Base-by-base conservation (phyloP, 2,113 vertebrate genomes). In the Hemichromis elongatus region DNA sequence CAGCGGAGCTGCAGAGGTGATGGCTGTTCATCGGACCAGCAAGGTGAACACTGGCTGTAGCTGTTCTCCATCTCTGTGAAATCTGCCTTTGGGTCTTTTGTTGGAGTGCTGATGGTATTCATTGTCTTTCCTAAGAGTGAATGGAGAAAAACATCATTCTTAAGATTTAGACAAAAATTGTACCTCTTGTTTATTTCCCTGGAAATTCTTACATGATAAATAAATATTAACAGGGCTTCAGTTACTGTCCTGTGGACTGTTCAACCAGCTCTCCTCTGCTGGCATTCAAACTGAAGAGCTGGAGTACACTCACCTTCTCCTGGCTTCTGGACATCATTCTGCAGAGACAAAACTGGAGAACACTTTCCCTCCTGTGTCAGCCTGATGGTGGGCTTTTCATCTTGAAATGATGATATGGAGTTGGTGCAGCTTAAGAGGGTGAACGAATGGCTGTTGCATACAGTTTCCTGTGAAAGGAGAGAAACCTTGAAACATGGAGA, bases 381-480 rank as follows among this genome's bases (percentile, higher is more conserved):
- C 84, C 95, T 92, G 84, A 97, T 54, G 66, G 55, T 96, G 24
- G 95, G 96, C 92, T 92, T 92, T 9, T 98, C 98, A 87, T 98
- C 97, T 86, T 97, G 97, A 82, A 97, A 96, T 0, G 96, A 95
- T n/a, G 96, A 92, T n/a, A 96, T 94, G 85, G 96, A 89, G 70
- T 57, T 89, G 93, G 97, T 96, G 95, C 92, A 92, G 90, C 95
- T 97, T 92, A 98, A 94, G 92, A 96, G 96, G 83, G 93, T 91
- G 90, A 96, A 96, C 63, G 97, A 93, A 53, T 96, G 97, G 85
- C 96, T 96, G 21, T 92, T 93, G 95, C 96, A 97, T 28, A 97
- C 93, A 55, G 96, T 93, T 92, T 98, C 98, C 98, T 99, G 96
- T 79, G 11, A 80, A 81, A 5, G 9, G 13, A 81, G 30, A 30